Evolutionary conservation across 2,113 vertebrate genomes (phyloP).

Genomic region (Cottus gobio): DNA sequence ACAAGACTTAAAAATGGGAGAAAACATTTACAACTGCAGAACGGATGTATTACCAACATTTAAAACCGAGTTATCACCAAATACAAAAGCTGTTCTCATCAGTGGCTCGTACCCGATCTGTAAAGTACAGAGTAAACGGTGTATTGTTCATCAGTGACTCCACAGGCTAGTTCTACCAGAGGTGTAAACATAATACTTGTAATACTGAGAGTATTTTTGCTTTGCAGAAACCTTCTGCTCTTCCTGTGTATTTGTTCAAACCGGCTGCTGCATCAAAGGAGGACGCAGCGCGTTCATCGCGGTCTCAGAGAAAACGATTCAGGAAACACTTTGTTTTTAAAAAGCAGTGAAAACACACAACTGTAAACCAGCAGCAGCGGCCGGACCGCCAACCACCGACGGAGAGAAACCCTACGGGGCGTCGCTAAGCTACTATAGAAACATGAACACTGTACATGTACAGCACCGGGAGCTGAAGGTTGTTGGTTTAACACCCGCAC

Average conservation of each 20-base stretch:
- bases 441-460: slow-evolving; percentile 63
- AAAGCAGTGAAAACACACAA: neutral
- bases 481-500: neutral
- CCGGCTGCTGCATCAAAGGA: too few species aligned
- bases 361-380: slow-evolving; percentile 46
- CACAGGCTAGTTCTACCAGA: slow-evolving; percentile 2
- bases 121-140: neutral
- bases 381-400: slow-evolving; percentile 24
- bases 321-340: neutral
- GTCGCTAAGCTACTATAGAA: slow-evolving; percentile 53
- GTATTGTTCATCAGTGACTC: neutral
- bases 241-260: neutral
- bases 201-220: neutral
- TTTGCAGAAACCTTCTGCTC: too few species aligned
- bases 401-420: slow-evolving; percentile 30
- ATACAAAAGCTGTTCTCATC: neutral
- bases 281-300: neutral
- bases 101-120: neutral
- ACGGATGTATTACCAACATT: neutral
- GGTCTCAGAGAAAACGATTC: slow-evolving; percentile 29
- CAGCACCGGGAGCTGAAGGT: slow-evolving; percentile 20
- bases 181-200: slow-evolving; percentile 19
- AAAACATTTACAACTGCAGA: neutral
- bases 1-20: neutral
- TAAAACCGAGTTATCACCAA: neutral